Evolutionary conservation across 2,797 vertebrate genomes (phyloP), one percentile per base, ranked within the genome.

Genomic region (Pampus argenteus): DNA sequence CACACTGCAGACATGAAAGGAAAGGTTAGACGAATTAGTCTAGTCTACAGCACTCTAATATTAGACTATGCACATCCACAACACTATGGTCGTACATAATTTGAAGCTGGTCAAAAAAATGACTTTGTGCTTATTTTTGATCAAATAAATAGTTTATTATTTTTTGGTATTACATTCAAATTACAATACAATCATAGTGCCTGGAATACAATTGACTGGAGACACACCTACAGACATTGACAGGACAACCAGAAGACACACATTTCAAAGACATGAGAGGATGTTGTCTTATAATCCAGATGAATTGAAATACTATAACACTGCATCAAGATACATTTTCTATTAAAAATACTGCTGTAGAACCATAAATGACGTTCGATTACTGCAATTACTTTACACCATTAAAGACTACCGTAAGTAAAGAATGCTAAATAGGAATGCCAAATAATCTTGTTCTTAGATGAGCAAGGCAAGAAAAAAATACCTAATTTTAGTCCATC

Each of bases 141-240:
- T 90, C 81, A 89, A 87, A 92, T 91, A 73, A 74, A 90, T 78
- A 71, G 72, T 93, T 92, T 92, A 92, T 93, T 92, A 83, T 78
- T 78, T 66, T 75, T 85, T 74, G 45, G 72, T 79, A 38, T 91
- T 82, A 91, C 93, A 93, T 91, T 93, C 87, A 93, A 94, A 93
- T 94, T 91, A 92, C 92, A 94, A 90, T 92, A 94, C 91, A 94
- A 93, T 94, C 92, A 94, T 93, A 93, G 92, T 94, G 94, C 89
- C 81, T 88, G 90, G 92, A 78, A 89, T 87, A 93, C 87, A 92
- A 50, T 89, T 15, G 17, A 61, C 42, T 81, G 54, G 50, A 79
- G 66, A 84, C 68, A 80, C 29, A 72, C 64, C 82, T 76, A 84
- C 76, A 23, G 76, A 83, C 34, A 55, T 71, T 50, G 78, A 74